Conservation (phyloP, 2,888 invertebrate genomes). For the Sinohyriopsis cumingii region DNA sequence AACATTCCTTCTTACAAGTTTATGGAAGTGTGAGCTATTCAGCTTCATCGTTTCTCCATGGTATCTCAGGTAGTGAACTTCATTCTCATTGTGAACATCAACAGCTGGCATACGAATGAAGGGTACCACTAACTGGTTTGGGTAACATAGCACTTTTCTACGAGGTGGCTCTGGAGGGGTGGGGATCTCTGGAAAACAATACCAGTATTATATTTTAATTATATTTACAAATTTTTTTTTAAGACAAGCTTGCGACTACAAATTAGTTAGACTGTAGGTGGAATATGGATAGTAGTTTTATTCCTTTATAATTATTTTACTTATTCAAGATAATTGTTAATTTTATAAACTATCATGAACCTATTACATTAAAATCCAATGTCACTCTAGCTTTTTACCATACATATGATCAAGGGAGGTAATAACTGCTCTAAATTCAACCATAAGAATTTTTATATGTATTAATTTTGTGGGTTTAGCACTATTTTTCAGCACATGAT, state of each 20-base stretch:
- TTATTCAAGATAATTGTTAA: too few relatives aligned
- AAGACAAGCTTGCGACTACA: neutral
- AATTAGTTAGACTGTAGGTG: too few relatives aligned
- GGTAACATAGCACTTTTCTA: conserved; percentile 95
- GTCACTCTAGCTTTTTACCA: too few relatives aligned
- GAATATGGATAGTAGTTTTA: too few relatives aligned
- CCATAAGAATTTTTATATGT: too few relatives aligned
- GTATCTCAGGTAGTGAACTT: conserved; percentile 81
- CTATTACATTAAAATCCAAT: too few relatives aligned
- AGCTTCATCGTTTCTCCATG: conserved; percentile 88
- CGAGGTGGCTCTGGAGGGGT: conserved; percentile 52
- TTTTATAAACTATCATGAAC: too few relatives aligned
- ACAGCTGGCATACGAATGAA: conserved; percentile 89
- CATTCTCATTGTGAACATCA: conserved; percentile 78
- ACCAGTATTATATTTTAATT: neutral
- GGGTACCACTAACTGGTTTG: conserved; percentile 90
- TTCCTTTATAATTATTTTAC: too few relatives aligned
- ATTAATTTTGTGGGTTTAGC: too few relatives aligned
- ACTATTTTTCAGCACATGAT: too few relatives aligned
- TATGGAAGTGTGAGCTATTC: conserved; percentile 90
- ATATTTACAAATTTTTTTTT: neutral
- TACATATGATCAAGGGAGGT: too few relatives aligned
- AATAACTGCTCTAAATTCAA: too few relatives aligned
- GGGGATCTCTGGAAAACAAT: conserved; percentile 46
- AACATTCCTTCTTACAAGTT: conserved; percentile 80